Base-by-base conservation (phyloP, 2,888 invertebrate species). In the Anorthoa munda region DNA sequence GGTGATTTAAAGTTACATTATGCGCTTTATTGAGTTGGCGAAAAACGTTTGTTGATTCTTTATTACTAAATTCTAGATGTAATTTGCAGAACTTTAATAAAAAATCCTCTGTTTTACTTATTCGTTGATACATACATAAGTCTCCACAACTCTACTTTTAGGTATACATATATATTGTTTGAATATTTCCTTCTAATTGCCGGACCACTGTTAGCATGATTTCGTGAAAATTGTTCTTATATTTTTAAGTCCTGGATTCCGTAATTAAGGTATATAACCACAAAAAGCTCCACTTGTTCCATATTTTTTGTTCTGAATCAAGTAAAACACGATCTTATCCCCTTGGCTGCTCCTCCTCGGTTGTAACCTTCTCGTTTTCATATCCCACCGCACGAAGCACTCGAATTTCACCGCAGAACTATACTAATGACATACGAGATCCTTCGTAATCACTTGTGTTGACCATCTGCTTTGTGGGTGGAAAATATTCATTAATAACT, bases 401-500 rank as follows among this genome's bases (percentile, higher is more conserved):
- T 89, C 78, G 70, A 85, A 88, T 89, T 88, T 86, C 89, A 89
- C 89, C 89, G 81, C 89, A 89, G 78, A 78, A 82, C 81, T 77
- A 72, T 84, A 79, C 75, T 77, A 66, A 61, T 75, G 85, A 58
- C 21, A 87, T 53, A 23, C 39, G 79, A 87, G 64, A 83, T 23
- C 17, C 48, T 51, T 75, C 55, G 66, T 77, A 60, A 78, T 82
- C 77, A 68, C 76, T 63, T 70, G 64, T 45, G 26, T 45, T 53
- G 55, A 51, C 39, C 76, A 86, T 65, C 81, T 81, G 75, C 31
- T 58, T 75, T 15, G 55, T 48, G 15, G 51, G n/a, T 56, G 51
- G 18, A 64, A 63, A 17, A 51, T 64, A 59, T 82, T 45, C 12
- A 56, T 67, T 58, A 39, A 39, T 39, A 39, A 7, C 39, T 9